Evolutionary conservation across 2,888 invertebrate species (phyloP).

Genomic region (Zaprionus bogoriensis): DNA sequence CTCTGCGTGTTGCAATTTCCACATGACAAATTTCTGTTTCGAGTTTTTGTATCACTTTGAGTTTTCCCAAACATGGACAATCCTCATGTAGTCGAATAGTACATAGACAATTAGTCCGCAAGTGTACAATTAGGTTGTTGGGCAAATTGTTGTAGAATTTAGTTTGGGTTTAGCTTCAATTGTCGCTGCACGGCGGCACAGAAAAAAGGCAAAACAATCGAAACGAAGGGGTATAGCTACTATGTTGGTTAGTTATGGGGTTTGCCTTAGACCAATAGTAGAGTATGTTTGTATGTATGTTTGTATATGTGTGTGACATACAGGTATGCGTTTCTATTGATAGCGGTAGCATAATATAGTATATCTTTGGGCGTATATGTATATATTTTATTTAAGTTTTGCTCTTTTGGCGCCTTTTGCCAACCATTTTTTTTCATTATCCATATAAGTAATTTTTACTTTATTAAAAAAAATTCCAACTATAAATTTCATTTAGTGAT

Average conservation of each 20-base stretch:
- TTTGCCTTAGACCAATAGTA: conserved; percentile 18
- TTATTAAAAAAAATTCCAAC: conserved; percentile 34
- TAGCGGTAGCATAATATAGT: conserved; percentile 30
- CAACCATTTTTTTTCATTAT: conserved; percentile 11
- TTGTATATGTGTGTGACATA: conserved; percentile 10
- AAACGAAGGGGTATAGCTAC: conserved; percentile 23
- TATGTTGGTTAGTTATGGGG: neutral
- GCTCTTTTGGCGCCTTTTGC: conserved; percentile 23
- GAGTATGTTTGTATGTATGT: conserved; percentile 10
- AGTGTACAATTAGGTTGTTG: conserved; percentile 21
- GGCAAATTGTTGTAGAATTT: conserved; percentile 13
- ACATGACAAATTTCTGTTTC: neutral
- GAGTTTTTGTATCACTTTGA: neutral
- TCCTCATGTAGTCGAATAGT: neutral
- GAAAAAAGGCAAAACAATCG: conserved; percentile 43
- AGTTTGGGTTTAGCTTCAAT: conserved; percentile 2
- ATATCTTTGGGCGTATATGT: neutral
- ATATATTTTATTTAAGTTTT: conserved; percentile 11
- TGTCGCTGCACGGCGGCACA: conserved; percentile 36
- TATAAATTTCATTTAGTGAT: conserved; percentile 38
- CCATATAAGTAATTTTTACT: conserved; percentile 12
- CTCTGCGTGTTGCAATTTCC: neutral
- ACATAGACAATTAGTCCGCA: conserved; percentile 5
- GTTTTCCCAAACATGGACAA: neutral
- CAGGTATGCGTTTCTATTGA: conserved; percentile 18